Percentiles rank a stretch among this genome's conserved stretches.
Evolutionary conservation across 1,140 invertebrate species (phyloP).

Genomic region (Dreissena polymorpha): DNA sequence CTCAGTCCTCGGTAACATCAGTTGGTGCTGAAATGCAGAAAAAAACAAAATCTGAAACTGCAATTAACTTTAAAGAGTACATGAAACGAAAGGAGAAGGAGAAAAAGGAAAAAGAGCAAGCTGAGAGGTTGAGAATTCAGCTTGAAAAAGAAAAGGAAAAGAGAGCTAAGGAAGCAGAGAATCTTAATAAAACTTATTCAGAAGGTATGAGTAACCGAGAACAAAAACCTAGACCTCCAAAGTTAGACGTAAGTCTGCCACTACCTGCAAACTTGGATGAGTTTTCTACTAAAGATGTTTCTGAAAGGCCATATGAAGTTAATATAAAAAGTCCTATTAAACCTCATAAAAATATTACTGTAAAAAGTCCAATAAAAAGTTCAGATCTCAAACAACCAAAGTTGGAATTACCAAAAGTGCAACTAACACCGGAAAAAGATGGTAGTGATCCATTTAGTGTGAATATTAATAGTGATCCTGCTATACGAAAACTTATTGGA

Average conservation of each 20-base stretch:
- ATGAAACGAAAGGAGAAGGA: constrained; percentile 32
- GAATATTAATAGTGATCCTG: constrained; percentile 51
- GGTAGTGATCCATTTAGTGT: constrained; percentile 46
- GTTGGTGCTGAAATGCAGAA: no score
- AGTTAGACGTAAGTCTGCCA: constrained; percentile 49
- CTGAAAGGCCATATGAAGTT: constrained; percentile 41
- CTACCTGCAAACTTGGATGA: constrained; percentile 17
- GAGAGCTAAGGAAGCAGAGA: constrained; percentile 15
- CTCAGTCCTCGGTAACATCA: not conserved
- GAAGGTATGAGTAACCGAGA: constrained; percentile 26
- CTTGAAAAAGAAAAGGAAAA: constrained; percentile 19
- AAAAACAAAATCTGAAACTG: constrained; percentile 37
- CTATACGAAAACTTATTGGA: constrained; percentile 33
- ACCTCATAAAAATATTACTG: constrained; percentile 54
- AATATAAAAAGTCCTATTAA: constrained; percentile 55
- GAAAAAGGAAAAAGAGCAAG: constrained; percentile 35
- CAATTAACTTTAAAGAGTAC: constrained; percentile 45
- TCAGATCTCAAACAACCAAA: constrained; percentile 51
- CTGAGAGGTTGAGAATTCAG: constrained; percentile 7
- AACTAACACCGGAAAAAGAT: constrained; percentile 52
- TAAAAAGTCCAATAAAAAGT: constrained; percentile 55
- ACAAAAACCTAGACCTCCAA: constrained; percentile 41
- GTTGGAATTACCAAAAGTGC: constrained; percentile 51
- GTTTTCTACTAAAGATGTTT: not conserved
- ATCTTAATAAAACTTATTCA: constrained; percentile 41